Evolutionary conservation across 2,797 vertebrate species (phyloP).

Genomic region (Eurystomus glaucurus): DNA sequence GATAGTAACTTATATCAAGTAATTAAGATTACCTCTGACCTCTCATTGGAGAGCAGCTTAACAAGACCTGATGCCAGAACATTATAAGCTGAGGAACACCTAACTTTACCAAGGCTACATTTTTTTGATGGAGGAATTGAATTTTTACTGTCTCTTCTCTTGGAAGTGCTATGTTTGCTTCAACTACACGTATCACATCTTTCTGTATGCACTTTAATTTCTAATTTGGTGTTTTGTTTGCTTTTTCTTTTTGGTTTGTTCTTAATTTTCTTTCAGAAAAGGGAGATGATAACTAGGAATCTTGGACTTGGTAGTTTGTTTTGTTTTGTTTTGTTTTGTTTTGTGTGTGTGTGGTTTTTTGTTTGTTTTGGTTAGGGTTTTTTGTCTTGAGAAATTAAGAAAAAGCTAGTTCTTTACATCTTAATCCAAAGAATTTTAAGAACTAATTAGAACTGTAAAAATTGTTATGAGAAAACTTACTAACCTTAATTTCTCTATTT

Average conservation of each 20-base stretch:
- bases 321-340: accelerated
- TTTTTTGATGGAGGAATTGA: background rate
- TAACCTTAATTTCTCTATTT: background rate
- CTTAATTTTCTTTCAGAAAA: background rate
- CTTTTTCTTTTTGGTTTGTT: background rate
- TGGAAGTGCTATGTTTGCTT: background rate
- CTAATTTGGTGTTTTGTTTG: background rate
- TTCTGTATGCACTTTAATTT: background rate
- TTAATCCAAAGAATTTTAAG: background rate
- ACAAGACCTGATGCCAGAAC: background rate
- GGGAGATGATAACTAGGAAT: background rate
- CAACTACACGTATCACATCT: background rate
- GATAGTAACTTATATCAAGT: background rate
- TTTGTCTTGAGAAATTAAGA: background rate
- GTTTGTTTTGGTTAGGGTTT: no score
- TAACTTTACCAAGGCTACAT: background rate
- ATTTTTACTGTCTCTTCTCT: background rate
- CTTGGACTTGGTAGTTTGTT: background rate
- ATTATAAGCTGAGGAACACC: background rate
- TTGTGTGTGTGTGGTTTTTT: no score
- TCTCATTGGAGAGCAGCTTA: background rate
- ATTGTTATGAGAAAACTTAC: background rate
- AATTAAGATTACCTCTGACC: background rate
- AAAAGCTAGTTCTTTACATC: background rate
- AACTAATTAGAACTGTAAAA: background rate